Percentiles rank a stretch among this genome's conserved stretches.
These are phyloP conservation scores for Thalassophryne amazonica DNA, from an alignment of 2,797 vertebrate species.

Conservation along the genomic window DNA sequence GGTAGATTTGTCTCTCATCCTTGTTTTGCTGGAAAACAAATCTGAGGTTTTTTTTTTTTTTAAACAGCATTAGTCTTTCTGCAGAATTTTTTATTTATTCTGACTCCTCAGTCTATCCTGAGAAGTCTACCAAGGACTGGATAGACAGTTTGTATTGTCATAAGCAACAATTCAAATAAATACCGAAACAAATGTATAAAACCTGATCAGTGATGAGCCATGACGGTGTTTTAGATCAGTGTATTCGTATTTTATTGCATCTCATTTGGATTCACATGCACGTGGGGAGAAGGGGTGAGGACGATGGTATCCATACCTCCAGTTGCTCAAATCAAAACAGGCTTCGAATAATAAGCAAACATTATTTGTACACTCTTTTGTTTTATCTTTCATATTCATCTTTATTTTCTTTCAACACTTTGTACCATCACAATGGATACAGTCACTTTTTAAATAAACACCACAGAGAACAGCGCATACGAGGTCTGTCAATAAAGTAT, in stretches of 20 bases:
- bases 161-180: not conserved
- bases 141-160: no score
- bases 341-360: constrained; percentile 62
- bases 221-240: constrained; percentile 79
- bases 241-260: constrained; percentile 94
- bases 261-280: constrained; percentile 97
- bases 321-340: constrained; percentile 67
- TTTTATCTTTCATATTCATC: constrained; percentile 65
- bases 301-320: constrained; percentile 79
- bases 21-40: no score
- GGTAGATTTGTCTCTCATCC: no score
- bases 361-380: constrained; percentile 64
- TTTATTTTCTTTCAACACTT: constrained; percentile 85
- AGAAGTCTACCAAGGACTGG: no score
- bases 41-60: no score
- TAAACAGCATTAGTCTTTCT: no score
- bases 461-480: constrained; percentile 92
- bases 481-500: no score
- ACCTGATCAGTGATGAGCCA: constrained; percentile 44
- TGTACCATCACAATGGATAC: constrained; percentile 88
- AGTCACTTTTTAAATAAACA: constrained; percentile 88
- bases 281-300: constrained; percentile 59
- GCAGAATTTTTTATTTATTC: no score
- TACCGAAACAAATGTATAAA: constrained; percentile 1
- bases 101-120: no score